Evolutionary conservation across 2,113 vertebrate genomes (phyloP), one percentile per base, ranked within the genome.

Genomic region (Trogon surrucura): DNA sequence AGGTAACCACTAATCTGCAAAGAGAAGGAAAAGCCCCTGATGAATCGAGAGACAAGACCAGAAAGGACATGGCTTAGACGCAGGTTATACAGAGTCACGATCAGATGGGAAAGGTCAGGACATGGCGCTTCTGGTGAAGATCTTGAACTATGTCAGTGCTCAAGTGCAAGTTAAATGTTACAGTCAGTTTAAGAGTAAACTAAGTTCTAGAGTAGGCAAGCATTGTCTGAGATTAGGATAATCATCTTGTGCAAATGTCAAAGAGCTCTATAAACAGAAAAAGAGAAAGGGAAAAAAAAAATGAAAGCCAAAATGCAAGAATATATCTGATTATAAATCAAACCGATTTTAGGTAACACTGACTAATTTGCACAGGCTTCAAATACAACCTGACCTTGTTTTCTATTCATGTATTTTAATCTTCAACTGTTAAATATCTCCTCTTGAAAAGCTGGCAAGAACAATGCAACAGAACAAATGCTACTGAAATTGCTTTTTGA

Each of bases 1-100:
- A 99, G 98, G 97, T 99, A 99, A 91, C 99, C 99, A 65, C 99
- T 99, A 27, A 98, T 99, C 99, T 99, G 97, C 58, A 96, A 54
- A 75, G 80, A 89, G 56, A 91, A 96, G 56, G 34, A 93, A 96
- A 26, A 94, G n/a, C 5, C 10, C 10, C 30, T n/a, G 62, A 79
- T 89, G 70, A 96, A 69, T 19, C 44, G 80, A 70, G 32, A 75
- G 30, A 78, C 1, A 1, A 36, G 62, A 60, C n/a, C 80, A 69
- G 32, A 66, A 82, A 80, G 64, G 12, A 64, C 27, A 9, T 1
- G 4, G 18, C 54, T 86, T 53, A 75, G 48, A 30, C 57, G 44
- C 6, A 48, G 30, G 34, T 84, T 67, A 57, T 25, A 88, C 6
- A 45, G 25, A 95, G 23, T 36, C 57, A 88, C 0, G 1, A 29